Conservation (phyloP, 2,888 invertebrate genomes). For the Eristalinus aeneus region DNA sequence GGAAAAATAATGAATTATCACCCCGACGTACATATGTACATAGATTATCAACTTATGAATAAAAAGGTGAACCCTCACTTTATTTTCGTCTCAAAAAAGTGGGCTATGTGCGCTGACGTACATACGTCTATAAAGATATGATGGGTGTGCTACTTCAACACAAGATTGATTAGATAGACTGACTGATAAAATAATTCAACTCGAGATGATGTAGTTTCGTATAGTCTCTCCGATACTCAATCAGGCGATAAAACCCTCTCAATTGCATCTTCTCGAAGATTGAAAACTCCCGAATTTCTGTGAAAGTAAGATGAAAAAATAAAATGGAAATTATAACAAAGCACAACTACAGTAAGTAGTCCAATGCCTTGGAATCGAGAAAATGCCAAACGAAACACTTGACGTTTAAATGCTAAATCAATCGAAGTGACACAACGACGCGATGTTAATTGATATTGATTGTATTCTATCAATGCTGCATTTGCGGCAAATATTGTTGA, state of each 20-base stretch:
- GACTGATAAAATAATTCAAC: not conserved
- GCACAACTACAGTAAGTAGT: not conserved
- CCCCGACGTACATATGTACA: no score
- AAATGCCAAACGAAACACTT: not conserved
- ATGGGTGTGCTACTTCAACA: not conserved
- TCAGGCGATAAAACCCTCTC: not conserved
- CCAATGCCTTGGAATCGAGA: no score
- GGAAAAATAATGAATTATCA: no score
- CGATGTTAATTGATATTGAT: constrained; percentile 52
- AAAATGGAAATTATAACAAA: not conserved
- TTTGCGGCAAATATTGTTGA: not conserved
- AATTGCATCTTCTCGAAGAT: not conserved
- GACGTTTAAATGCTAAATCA: constrained; percentile 18
- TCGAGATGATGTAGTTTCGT: not conserved
- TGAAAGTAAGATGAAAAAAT: not conserved
- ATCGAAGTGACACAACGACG: not conserved
- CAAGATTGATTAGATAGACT: not conserved
- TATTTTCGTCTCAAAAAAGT: not conserved
- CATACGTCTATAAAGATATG: not conserved
- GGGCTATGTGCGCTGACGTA: not conserved
- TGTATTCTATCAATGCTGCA: constrained; percentile 24
- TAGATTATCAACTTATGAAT: no score
- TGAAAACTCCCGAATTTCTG: not conserved
- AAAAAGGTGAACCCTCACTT: not conserved
- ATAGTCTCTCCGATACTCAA: not conserved